Percentiles rank a stretch among this genome's conserved stretches.
phyloP scores from a whole-genome alignment of 2,113 vertebrate species.

The Gallinago media region DNA sequence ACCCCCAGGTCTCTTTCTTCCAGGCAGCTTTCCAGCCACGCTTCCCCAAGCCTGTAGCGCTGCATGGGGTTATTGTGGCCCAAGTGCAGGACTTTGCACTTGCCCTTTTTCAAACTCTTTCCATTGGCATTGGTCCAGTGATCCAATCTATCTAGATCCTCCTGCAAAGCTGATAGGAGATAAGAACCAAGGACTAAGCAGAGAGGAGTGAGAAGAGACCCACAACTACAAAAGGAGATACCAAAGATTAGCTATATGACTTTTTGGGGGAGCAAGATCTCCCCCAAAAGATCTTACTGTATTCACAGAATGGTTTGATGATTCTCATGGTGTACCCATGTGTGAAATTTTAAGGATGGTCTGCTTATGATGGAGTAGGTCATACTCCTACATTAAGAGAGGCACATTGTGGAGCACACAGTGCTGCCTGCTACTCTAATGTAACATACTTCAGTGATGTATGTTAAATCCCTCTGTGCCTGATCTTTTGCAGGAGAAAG shows the following conservation, averaged over 20 bases:
- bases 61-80: no score
- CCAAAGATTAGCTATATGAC: background rate
- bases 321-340: background rate
- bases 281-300: background rate
- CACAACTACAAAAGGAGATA: background rate
- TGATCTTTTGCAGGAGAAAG: background rate
- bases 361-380: background rate
- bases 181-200: background rate
- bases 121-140: no score
- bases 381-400: background rate
- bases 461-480: background rate
- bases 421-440: background rate
- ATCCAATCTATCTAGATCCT: no score
- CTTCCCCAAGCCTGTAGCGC: no score
- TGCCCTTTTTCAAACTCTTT: no score
- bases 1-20: no score
- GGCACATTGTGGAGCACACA: background rate
- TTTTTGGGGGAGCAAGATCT: background rate
- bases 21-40: no score
- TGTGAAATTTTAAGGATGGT: background rate
- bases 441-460: background rate
- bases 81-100: no score
- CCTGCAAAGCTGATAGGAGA: no score
- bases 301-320: fast-evolving
- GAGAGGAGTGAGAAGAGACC: background rate